Evolutionary conservation across 2,797 vertebrate species (phyloP).

Genomic region (Hapalemur alaotrensis): DNA sequence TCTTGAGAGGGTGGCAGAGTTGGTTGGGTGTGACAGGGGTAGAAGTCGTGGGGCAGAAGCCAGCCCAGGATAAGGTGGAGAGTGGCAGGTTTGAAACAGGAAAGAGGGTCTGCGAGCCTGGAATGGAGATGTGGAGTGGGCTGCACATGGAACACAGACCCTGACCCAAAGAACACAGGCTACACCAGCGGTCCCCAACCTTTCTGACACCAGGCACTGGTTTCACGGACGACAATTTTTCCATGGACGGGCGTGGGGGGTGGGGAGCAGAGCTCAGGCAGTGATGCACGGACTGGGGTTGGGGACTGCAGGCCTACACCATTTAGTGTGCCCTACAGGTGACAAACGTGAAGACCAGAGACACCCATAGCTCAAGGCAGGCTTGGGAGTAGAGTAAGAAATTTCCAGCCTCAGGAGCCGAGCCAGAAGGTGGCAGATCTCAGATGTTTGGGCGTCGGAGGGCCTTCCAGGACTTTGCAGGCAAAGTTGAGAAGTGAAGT

Average conservation of each 20-base stretch:
- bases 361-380: background rate
- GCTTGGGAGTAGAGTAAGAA: background rate
- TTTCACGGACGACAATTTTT: no score
- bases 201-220: no score
- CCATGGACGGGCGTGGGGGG: no score
- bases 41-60: background rate
- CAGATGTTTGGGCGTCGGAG: background rate
- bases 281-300: no score
- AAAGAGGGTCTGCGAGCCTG: background rate
- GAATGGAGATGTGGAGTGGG: background rate
- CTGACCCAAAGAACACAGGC: background rate
- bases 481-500: background rate
- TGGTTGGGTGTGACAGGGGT: background rate
- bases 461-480: background rate
- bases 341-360: background rate
- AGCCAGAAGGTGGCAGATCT: background rate
- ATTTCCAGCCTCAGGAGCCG: background rate
- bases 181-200: background rate
- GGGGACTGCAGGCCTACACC: no score
- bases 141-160: fast-evolving
- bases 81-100: background rate
- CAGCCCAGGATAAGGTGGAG: background rate
- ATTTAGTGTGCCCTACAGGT: background rate
- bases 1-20: background rate
- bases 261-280: no score